phyloP scores from a whole-genome alignment of 2,113 vertebrate species.

The Rallus limicola region DNA sequence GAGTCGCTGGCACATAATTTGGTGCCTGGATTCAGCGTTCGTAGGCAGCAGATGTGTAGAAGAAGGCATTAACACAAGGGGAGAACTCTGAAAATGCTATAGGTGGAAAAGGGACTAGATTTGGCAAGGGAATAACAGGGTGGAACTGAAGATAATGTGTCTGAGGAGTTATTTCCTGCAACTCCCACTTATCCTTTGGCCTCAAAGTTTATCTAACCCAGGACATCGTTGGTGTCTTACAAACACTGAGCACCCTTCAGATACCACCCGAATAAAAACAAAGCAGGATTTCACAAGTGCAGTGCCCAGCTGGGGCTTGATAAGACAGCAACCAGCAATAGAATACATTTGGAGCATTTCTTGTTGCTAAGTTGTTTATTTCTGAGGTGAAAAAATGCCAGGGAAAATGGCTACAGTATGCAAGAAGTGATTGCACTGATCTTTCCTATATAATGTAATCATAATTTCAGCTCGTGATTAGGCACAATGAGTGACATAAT shows the following conservation, averaged over 20 bases:
- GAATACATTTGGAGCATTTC: neutral
- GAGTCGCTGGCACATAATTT: neutral
- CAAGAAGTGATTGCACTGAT: neutral
- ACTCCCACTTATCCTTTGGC: conserved; percentile 31
- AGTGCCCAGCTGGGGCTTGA: neutral
- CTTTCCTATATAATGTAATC: conserved; percentile 44
- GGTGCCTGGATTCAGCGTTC: neutral
- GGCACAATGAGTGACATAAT: conserved; percentile 16
- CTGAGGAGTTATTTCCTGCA: conserved; percentile 66
- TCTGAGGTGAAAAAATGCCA: conserved; percentile 14
- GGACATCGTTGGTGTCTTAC: conserved; percentile 23
- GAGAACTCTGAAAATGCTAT: neutral
- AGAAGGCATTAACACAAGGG: neutral
- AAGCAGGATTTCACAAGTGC: conserved; percentile 1
- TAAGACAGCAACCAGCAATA: neutral
- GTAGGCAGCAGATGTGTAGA: neutral
- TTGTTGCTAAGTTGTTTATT: conserved; percentile 37
- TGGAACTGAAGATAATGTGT: conserved; percentile 57
- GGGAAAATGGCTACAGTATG: neutral
- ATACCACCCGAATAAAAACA: conserved; percentile 27
- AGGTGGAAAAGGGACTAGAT: neutral
- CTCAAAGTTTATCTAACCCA: conserved; percentile 62
- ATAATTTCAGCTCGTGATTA: conserved; percentile 51
- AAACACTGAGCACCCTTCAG: conserved; percentile 13
- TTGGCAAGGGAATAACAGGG: conserved; percentile 44